Evolutionary conservation across 2,888 invertebrate genomes (phyloP).

Genomic region (Rhingia rostrata): DNA sequence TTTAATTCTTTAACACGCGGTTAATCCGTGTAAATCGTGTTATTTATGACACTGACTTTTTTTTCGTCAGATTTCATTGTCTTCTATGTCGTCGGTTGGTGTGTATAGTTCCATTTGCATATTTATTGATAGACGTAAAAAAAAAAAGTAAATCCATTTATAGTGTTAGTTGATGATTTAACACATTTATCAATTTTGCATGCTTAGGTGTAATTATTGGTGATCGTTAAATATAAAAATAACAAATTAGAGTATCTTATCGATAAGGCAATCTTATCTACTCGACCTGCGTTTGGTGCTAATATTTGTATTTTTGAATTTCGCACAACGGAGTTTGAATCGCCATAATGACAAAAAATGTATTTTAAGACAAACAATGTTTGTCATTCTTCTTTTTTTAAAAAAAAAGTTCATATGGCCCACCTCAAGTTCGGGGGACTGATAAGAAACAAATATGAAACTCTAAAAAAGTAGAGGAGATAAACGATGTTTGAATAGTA

Average conservation of each 20-base stretch:
- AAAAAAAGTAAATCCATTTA: neutral
- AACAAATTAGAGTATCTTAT: constrained; percentile 12
- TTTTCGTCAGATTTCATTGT: neutral
- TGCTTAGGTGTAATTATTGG: constrained; percentile 9
- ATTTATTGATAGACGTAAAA: constrained; percentile 11
- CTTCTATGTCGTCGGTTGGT: constrained; percentile 8
- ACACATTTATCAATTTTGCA: constrained; percentile 11
- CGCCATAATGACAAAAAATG: constrained; percentile 15
- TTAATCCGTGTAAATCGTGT: constrained; percentile 68
- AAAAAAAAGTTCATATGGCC: constrained; percentile 3
- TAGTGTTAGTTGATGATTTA: neutral
- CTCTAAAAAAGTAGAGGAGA: constrained; percentile 29
- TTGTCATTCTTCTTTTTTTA: constrained; percentile 28
- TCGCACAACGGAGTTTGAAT: constrained; percentile 17
- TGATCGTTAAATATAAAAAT: constrained; percentile 26
- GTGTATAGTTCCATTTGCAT: constrained; percentile 22
- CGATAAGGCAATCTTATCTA: constrained; percentile 64
- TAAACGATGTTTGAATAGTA: constrained; percentile 59
- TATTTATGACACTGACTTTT: constrained; percentile 52
- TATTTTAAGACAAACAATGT: constrained; percentile 35
- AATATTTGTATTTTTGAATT: constrained; percentile 17
- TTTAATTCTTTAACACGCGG: constrained; percentile 43
- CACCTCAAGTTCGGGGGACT: constrained; percentile 4
- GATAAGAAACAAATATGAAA: constrained; percentile 26
- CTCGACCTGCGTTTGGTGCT: constrained; percentile 3